Conservation (phyloP, 2,113 vertebrate species). For the Oryzias celebensis region DNA sequence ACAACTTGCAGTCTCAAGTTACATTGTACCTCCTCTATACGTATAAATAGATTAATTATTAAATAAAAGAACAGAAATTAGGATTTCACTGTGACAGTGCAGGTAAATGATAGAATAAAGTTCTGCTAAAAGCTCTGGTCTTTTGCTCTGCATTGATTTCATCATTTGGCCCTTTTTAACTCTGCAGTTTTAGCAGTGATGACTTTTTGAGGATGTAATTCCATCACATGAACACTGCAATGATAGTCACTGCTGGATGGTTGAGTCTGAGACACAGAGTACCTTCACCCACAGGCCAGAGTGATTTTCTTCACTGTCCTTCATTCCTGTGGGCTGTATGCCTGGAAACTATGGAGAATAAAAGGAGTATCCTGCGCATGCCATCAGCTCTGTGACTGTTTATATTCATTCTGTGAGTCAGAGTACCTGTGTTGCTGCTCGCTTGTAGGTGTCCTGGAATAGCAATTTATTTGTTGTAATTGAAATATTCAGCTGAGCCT, state of each 20-base stretch:
- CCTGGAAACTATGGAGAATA: background rate
- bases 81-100: too few relatives aligned
- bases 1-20: too few relatives aligned
- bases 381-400: conserved; percentile 30
- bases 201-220: conserved; percentile 32
- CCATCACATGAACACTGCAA: background rate
- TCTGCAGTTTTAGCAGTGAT: conserved; percentile 35
- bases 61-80: too few relatives aligned
- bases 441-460: conserved; percentile 15
- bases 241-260: conserved; percentile 1
- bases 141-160: conserved; percentile 38
- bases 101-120: conserved; percentile 26
- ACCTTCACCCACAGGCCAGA: background rate
- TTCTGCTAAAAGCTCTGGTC: background rate
- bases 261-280: background rate
- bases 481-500: background rate
- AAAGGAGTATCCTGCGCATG: conserved; percentile 8
- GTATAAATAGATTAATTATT: too few relatives aligned
- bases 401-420: conserved; percentile 27
- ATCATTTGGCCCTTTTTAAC: conserved; percentile 30
- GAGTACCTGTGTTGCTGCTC: conserved; percentile 38
- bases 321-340: background rate
- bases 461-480: background rate
- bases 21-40: too few relatives aligned
- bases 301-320: background rate